Evolutionary conservation across 2,888 invertebrate species (phyloP), one percentile per base, ranked within the genome.

Genomic region (Caenorhabditis parvicauda): DNA sequence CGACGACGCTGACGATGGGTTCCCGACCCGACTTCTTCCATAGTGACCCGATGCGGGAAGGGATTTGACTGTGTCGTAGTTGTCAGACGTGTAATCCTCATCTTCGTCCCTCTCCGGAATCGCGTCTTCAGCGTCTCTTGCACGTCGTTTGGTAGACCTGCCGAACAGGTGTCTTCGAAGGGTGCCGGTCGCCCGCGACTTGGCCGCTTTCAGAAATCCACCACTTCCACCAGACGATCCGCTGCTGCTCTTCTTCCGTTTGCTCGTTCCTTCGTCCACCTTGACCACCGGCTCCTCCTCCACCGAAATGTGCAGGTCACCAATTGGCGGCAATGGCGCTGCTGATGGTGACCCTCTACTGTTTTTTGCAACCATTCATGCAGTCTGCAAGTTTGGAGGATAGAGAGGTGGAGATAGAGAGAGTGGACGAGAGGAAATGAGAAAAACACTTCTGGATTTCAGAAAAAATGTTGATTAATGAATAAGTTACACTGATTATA

Each of bases 41-140:
- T 72, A 72, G 47, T 72, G 72, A 7, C 72, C 72, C 9, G 59
- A 58, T 9, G 72, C 68, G 1, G 72, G 72, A 7, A 72, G 60
- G 1, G 70, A 70, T 28, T 65, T 60, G 17, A 72, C 72, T 14
- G 72, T 72, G 51, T 72, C 72, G 42, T 72, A 72, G 43, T 64
- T 72, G 32, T 57, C n/a, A 38, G n/a, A 38, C 38, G 5, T 38
- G 7, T 64, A 64, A 22, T 65, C 67, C 6, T 69, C 69, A 19
- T 59, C 69, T 19, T 63, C 65, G 9, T 65, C 64, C 22, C 32
- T 59, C 32, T 65, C 62, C 2, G 21, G 27, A 4, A 59, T 43
- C 38, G 57, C 49, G 42, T 67, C 67, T 45, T 72, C 72, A 6
- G 70, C 70, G 35, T 72, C 72, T 47, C 56, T 54, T 4, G 72